These are phyloP conservation scores for Drosophila suboccidentalis DNA, from an alignment of 2,888 invertebrate species.

Conservation along the genomic window DNA sequence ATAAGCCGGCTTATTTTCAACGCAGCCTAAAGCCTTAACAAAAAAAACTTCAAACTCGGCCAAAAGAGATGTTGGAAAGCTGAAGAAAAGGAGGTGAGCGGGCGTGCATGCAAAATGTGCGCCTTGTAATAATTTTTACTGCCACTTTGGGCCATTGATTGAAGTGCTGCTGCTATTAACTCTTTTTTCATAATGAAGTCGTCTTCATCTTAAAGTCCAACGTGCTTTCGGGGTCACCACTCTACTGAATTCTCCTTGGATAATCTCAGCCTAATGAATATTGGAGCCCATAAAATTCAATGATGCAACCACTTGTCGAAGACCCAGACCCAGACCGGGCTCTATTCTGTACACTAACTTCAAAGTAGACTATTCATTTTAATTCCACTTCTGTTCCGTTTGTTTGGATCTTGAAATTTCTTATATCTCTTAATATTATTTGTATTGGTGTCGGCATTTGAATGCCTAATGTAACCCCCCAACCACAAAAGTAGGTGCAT, in stretches of 20 bases:
- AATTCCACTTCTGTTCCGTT: slow-evolving; percentile 16
- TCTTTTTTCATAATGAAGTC: slow-evolving; percentile 73
- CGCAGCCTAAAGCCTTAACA: not conserved
- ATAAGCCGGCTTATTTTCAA: not conserved
- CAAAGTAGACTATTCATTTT: slow-evolving; percentile 8
- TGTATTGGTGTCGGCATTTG: slow-evolving; percentile 45
- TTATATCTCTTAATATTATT: slow-evolving; percentile 45
- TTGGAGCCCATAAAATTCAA: slow-evolving; percentile 18
- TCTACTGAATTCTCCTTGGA: slow-evolving; percentile 44
- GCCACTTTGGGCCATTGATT: slow-evolving; percentile 56
- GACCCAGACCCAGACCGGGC: not conserved
- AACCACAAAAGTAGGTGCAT: slow-evolving; percentile 11
- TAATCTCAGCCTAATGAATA: slow-evolving; percentile 13
- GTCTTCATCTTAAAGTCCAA: slow-evolving; percentile 37
- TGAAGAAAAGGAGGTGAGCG: not conserved
- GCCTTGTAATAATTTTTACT: slow-evolving; percentile 67
- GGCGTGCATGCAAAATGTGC: slow-evolving; percentile 37
- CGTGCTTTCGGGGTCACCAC: slow-evolving; percentile 46
- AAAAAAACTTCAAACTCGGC: not conserved
- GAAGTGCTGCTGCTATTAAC: slow-evolving; percentile 50
- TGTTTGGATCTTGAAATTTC: slow-evolving; percentile 13
- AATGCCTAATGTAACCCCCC: slow-evolving; percentile 32
- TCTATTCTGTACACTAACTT: not conserved
- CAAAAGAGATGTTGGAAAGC: not conserved
- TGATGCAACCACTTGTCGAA: slow-evolving; percentile 25